Evolutionary conservation across 2,113 vertebrate genomes (phyloP), one percentile per base, ranked within the genome.

Genomic region (Callorhinus ursinus): DNA sequence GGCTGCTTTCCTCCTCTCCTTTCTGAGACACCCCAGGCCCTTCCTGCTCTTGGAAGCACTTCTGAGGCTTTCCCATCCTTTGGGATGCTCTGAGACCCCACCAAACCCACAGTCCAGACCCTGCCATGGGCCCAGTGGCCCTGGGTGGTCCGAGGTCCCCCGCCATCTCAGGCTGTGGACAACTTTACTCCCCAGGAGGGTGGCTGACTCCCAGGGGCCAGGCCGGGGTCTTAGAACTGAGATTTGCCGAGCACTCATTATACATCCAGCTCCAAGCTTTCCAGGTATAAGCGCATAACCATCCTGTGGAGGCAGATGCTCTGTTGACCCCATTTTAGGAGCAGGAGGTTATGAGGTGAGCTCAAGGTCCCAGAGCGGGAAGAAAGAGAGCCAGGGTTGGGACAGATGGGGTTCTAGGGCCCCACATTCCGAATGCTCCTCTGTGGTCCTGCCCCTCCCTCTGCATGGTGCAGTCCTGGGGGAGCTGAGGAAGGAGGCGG

Each of bases 381-480:
- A 71, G 89, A 36, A 22, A 14, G 1, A 33, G 72, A 59, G 5
- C 5, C 9, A 53, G 14, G 31, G 51, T 21, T 63, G 81, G 87
- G 61, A 21, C 10, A 53, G 7, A 49, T 46, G 53, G 55, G 76
- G 14, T 31, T 63, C 13, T 24, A 5, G 15, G 65, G 59, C 3
- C 36, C 63, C 59, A n/a, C 1, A 1, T 14, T 12, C 9, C 0
- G 33, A 33, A 18, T 1, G 0, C 36, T 22, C 51, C 28, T 42
- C 19, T 7, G 0, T 1, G 8, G 1, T 5, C 8, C 14, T 12
- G 13, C 13, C 42, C 13, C 10, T 18, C 39, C 36, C 31, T 42
- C 26, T 0, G 36, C 46, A 9, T 4, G 9, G 86, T 3, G 15
- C 26, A 15, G 71, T 77, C 63, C 67, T 15, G 2, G 6, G 42